Percentiles rank a stretch among this genome's conserved stretches.
These are phyloP conservation scores for Tenualosa ilisha DNA, from an alignment of 2,797 vertebrate genomes.

Conservation along the genomic window DNA sequence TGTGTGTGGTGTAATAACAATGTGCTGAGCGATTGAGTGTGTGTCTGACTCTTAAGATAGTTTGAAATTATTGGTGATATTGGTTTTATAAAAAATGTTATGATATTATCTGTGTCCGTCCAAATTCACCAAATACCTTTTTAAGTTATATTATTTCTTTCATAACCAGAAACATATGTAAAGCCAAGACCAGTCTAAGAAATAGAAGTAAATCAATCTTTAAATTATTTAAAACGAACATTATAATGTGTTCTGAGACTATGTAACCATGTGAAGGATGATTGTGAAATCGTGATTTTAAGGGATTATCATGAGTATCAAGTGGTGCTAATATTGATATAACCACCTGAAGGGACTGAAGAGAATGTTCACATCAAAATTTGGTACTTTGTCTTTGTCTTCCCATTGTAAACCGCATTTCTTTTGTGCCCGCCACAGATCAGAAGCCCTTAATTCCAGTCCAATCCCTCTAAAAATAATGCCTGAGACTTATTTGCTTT, in stretches of 20 bases:
- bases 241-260: neutral
- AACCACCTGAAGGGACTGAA: slow-evolving; percentile 9
- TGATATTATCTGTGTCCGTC: neutral
- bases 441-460: slow-evolving; percentile 18
- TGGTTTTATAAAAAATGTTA: neutral
- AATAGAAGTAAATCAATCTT: neutral
- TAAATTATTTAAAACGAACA: neutral
- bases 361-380: slow-evolving; percentile 37
- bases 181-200: neutral
- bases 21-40: neutral
- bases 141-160: neutral
- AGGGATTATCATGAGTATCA: neutral
- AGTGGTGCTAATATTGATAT: slow-evolving; percentile 3
- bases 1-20: neutral
- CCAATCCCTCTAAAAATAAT: slow-evolving; percentile 29
- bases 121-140: neutral
- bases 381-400: neutral
- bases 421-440: slow-evolving; percentile 10
- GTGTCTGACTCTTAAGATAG: neutral
- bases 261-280: neutral
- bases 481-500: slow-evolving; percentile 29
- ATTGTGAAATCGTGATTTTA: neutral
- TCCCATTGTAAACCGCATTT: neutral
- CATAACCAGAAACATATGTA: neutral
- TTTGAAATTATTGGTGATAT: neutral